Base-by-base conservation (phyloP, 2,113 vertebrate species). In the Salvelinus sp. region DNA sequence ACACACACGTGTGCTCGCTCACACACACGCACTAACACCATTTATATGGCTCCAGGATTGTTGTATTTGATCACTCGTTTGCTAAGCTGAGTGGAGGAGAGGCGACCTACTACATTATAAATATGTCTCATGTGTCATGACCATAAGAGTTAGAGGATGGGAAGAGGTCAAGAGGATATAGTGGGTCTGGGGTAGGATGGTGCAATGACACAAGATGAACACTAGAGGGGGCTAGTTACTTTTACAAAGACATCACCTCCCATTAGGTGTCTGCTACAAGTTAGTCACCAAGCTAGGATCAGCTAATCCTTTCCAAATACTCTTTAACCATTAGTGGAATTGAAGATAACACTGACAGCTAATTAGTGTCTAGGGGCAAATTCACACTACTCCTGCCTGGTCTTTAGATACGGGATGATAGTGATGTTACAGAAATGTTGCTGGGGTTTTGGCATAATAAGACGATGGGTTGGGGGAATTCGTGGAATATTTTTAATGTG, bases 161-260 rank as follows among this genome's bases (percentile, higher is more conserved):
- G 60, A 44, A 25, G 22, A 25, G 9, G 22, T 3, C 6, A n/a
- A 9, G 10, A 12, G 4, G 20, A 25, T 12, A 10, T 2, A 25
- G 23, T 63, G 22, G 20, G 16, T n/a, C 20, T 18, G n/a, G 60
- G 22, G 7, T n/a, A 12, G 23, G 20, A 16, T 9, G 60, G 16
- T 83, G 84, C 75, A 85, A 84, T 83, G 48, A 66, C 70, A 4
- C 3, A 58, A 9, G 33, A 54, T 47, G 25, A 82, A 74, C 84
- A 85, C 85, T 81, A 22, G 78, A 81, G 70, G 87, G 81, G 22
- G 80, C 78, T 85, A 65, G 85, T 85, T 75, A 6, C 23, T 63
- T 44, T 47, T 28, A 54, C 48, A 27, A 22, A 27, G 23, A 27
- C 64, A 38, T 38, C 18, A 3, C 38, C 22, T 63, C 6, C 2